Evolutionary conservation across 2,113 vertebrate genomes (phyloP).

Genomic region (Bungarus multicinctus): DNA sequence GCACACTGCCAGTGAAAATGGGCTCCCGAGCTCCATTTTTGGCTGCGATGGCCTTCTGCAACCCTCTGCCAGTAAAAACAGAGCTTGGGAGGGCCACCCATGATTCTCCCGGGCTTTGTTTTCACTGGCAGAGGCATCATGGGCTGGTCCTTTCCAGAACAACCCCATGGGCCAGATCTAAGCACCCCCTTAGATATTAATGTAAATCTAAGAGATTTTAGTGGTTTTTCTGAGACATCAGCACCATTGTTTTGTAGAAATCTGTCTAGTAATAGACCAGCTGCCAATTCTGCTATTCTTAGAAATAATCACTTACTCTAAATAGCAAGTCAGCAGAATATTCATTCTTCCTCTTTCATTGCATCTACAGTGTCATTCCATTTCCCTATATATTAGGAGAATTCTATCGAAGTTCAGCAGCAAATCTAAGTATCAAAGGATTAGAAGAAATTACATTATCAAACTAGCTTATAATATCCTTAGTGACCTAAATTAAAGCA

Average conservation of each 20-base stretch:
- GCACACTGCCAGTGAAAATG: no score
- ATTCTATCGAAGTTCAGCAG: constrained; percentile 52
- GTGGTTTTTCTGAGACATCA: constrained; percentile 55
- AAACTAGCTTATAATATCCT: constrained; percentile 62
- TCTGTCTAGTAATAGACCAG: constrained; percentile 40
- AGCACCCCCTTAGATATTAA: neutral
- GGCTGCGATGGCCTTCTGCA: no score
- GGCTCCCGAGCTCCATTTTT: no score
- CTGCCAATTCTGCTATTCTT: constrained; percentile 44
- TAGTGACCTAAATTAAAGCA: constrained; percentile 70
- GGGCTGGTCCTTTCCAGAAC: no score
- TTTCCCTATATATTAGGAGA: constrained; percentile 19
- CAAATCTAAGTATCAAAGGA: constrained; percentile 60
- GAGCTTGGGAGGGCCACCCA: no score
- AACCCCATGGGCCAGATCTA: no score
- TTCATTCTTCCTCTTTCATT: neutral
- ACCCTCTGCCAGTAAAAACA: no score
- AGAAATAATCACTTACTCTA: constrained; percentile 51
- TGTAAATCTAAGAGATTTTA: constrained; percentile 59
- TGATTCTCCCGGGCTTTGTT: no score
- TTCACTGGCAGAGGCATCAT: no score
- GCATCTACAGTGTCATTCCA: neutral
- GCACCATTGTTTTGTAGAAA: constrained; percentile 40
- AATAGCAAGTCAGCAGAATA: neutral
- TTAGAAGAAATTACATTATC: constrained; percentile 63